Base-by-base conservation (phyloP, 1,140 invertebrate species). In the Epicauta chinensis region DNA sequence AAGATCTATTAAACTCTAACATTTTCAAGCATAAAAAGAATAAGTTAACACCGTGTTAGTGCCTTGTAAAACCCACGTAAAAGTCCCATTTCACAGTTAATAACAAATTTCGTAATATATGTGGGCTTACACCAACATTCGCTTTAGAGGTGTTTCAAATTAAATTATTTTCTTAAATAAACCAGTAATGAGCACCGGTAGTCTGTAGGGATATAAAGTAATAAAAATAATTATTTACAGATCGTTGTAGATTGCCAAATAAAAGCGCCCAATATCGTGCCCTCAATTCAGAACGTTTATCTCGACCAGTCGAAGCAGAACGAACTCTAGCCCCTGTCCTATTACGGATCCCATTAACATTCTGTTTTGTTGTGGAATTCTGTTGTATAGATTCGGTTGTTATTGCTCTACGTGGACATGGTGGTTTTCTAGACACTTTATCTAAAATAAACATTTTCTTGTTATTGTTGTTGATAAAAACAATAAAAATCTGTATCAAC, bases 211-310 rank as follows among this genome's bases (percentile, higher is more conserved):
- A n/a, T n/a, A n/a, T n/a, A n/a, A n/a, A n/a, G n/a, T n/a, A n/a
- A n/a, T n/a, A n/a, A n/a, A n/a, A 30, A n/a, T 31, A 16, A 29
- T 80, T 78, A 76, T 86, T 81, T 42, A 97, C 88, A 16, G 93
- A 90, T 62, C 93, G 72, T 70, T 93, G 86, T 37, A 98, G 74
- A 74, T 97, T 97, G 36, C 93, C 92, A 76, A 97, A 96, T 29
- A 98, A 73, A 64, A 95, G 82, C 2, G 92, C 90, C 94, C 94
- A 98, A 68, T 97, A 96, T 36, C 93, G 72, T 14, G 91, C 89
- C 59, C 91, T 80, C 13, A 94, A 70, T 73, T 95, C 92, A 5
- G 87, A 89, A 60, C 87, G 84, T 71, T 91, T 91, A 67, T 92
- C 89, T 14, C 89, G 73, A 14, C 89, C 89, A 3, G 87, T 89